Evolutionary conservation across 2,797 vertebrate genomes (phyloP), one percentile per base, ranked within the genome.

Genomic region (Megalops cyprinoides): DNA sequence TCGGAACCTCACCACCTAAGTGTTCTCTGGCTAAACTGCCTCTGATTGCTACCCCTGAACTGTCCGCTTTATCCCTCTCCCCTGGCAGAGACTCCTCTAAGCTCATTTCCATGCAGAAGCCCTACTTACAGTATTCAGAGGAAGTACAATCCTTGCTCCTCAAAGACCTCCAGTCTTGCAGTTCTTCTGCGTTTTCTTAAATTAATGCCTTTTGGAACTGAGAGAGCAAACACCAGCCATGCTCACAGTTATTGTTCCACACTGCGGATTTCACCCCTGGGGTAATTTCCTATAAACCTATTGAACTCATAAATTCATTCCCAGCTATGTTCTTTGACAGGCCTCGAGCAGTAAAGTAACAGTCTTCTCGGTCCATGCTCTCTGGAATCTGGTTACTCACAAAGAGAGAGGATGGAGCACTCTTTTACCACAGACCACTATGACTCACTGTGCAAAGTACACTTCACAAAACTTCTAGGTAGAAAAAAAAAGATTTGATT

Each of bases 271-370:
- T 1, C 20, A n/a, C 55, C 23, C 23, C 55, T 58, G 1, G 55
- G 9, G 58, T 60, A 25, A 14, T 31, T 58, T 58, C 20, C 55
- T n/a, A 58, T 58, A 58, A 58, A 25, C 58, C 51, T 31, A 37
- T 42, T 56, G 76, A 58, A 12, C 76, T 53, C 46, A 48, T 53
- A 37, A 39, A 76, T 51, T 51, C 44, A 75, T 75, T 42, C 74
- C 49, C 31, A 23, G 31, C 18, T 39, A 18, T 71, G 28, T 34
- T 71, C 37, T 42, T 20, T 10, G 62, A 67, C 25, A 67, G 6
- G 25, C 62, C 34, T 28, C 5, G 14, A 67, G 62, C 31, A 15
- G 28, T 34, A 37, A 4, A 71, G 65, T 18, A 10, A 0, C 56
- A 23, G 4, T 20, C 56, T 60, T n/a, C 56, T 4, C 20, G 12